These are phyloP conservation scores for Hydriomena furcata DNA, from an alignment of 2,888 invertebrate genomes.

Conservation along the genomic window DNA sequence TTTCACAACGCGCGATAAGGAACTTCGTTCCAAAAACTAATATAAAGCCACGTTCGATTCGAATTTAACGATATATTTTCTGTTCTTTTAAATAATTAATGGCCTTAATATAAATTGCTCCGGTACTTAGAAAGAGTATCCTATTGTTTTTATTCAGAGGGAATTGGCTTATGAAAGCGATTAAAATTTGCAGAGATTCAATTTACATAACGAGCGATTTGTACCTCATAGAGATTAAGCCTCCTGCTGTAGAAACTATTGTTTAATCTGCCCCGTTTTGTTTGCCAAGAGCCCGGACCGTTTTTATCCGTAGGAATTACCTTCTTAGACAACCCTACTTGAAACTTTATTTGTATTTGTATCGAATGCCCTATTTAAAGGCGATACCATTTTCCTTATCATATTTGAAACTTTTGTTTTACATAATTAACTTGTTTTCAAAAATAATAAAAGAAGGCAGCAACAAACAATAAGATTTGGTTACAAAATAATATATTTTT, in stretches of 20 bases:
- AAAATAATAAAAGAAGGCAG: no score
- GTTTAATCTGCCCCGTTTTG: constrained; percentile 43
- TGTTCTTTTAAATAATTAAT: constrained; percentile 51
- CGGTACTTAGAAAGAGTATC: constrained; percentile 63
- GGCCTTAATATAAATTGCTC: constrained; percentile 52
- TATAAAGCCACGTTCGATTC: neutral
- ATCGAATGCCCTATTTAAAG: constrained; percentile 43
- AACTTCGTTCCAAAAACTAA: neutral
- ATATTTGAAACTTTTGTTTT: neutral
- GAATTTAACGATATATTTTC: constrained; percentile 16
- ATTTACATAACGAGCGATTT: constrained; percentile 82
- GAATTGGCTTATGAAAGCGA: constrained; percentile 78
- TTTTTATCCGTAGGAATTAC: constrained; percentile 51
- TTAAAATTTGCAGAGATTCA: constrained; percentile 79
- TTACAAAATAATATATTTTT: no score
- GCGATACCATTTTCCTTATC: neutral
- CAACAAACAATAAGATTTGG: no score
- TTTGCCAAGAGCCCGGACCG: constrained; percentile 53
- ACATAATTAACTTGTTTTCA: neutral
- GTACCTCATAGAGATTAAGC: constrained; percentile 73
- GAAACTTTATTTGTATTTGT: constrained; percentile 47
- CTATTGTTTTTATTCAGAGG: constrained; percentile 74
- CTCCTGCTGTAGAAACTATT: constrained; percentile 42
- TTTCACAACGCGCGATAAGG: no score
- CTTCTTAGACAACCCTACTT: constrained; percentile 46